Base-by-base conservation (phyloP, 2,888 invertebrate genomes). In the Marasmarcha lunaedactyla region DNA sequence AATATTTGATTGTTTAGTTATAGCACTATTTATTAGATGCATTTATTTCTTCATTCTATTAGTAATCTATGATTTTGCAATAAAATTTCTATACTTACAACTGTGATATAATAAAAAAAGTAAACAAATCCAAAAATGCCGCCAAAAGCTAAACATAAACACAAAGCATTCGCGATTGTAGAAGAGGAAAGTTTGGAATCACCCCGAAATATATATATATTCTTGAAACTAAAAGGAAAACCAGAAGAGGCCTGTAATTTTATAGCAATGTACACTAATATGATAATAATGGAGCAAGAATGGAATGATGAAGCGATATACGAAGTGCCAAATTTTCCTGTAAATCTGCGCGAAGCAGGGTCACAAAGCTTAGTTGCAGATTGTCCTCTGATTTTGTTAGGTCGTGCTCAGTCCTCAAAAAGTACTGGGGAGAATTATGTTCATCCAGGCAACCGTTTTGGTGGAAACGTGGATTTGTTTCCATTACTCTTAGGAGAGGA, bases 401-500 rank as follows among this genome's bases (percentile, higher is more conserved):
- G 79, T 20, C 73, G 78, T 26, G 4, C 40, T 14, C 9, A 41
- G 33, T 57, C 56, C 35, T 60, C 56, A 10, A 78, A 78, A 56
- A 42, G 48, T 10, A 2, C 51, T 1, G 73, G 66, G 47, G 77
- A 77, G 26, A 76, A 71, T 14, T 54, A 79, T 14, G 40, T 57
- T 1, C 58, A 67, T 46, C 4, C 44, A 1, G 78, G 79, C 14
- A 81, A 79, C 52, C 59, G 60, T 25, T 72, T 71, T 33, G 79
- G 79, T 13, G 77, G 63, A 2, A 65, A 62, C 12, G 52, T 77
- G 7, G 81, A 81, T 50, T 56, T 83, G 38, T 59, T 71, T 44
- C 78, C 83, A 14, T 51, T 83, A 15, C 39, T 74, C 13, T 46
- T 77, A 27, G 79, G 81, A 12, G 71, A 76, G 48, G 53, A 68